A percentile compares a stretch with the other conserved stretches of the same genome.
phyloP scores from a whole-genome alignment of 2,113 vertebrate genomes.

The Hydrochoerus hydrochaeris region DNA sequence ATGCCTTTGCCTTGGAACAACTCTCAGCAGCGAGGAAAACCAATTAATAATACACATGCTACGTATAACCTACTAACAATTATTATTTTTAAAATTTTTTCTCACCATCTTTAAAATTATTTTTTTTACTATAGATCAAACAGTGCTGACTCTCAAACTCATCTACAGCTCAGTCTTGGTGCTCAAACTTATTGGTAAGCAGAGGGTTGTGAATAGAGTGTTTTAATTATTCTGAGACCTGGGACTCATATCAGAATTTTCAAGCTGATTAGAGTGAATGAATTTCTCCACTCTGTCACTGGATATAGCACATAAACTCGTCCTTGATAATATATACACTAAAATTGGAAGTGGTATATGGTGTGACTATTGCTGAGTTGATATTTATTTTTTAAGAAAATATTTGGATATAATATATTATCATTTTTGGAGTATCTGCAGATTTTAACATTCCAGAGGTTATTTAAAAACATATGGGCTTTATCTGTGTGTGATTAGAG shows the following conservation, averaged over 20 bases:
- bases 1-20: neutral
- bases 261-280: neutral
- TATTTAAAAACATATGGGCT: neutral
- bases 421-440: neutral
- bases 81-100: neutral
- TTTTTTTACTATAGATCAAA: neutral
- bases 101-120: neutral
- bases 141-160: neutral
- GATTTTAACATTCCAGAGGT: neutral
- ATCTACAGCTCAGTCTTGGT: neutral
- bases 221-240: neutral
- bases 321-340: neutral
- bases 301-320: neutral
- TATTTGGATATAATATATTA: neutral
- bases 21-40: neutral
- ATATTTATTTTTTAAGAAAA: slow-evolving; percentile 8
- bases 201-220: neutral
- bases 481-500: neutral
- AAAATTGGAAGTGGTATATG: neutral
- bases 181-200: neutral
- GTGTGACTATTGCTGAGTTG: neutral
- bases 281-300: neutral
- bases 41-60: neutral
- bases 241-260: neutral
- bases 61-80: neutral